Conservation (phyloP, 1,140 invertebrate species). For the Pomacea maculata region DNA sequence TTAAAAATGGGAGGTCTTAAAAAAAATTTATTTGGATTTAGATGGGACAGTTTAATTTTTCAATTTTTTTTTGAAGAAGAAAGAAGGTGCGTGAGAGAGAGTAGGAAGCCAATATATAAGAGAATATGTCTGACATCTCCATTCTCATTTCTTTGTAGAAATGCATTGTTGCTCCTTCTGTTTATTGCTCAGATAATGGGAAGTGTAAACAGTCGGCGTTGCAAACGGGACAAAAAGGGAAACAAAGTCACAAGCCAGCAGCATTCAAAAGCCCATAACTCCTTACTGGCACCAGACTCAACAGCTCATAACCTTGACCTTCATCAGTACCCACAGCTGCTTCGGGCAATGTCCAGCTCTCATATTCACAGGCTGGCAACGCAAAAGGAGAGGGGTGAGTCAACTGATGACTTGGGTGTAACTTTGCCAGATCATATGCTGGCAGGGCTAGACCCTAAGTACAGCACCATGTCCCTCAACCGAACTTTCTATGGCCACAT, state of each 20-base stretch:
- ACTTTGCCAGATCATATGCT: background rate
- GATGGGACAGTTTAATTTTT: too few species aligned
- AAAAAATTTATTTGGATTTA: too few species aligned
- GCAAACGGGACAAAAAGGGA: constrained; percentile 1
- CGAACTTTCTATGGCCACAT: background rate
- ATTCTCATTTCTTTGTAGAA: too few species aligned
- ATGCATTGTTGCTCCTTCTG: background rate
- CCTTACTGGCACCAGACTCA: background rate
- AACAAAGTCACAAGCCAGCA: background rate
- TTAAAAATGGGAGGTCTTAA: too few species aligned
- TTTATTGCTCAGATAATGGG: constrained; percentile 20
- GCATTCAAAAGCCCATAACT: background rate
- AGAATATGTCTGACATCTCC: too few species aligned
- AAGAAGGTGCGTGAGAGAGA: too few species aligned
- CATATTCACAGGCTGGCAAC: background rate
- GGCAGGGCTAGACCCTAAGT: background rate
- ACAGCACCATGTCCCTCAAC: constrained; percentile 18
- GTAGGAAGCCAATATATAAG: too few species aligned
- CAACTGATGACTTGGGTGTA: background rate
- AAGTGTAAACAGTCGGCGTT: constrained; percentile 5
- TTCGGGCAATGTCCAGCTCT: constrained; percentile 3
- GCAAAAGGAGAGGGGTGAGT: background rate
- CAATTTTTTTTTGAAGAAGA: too few species aligned
- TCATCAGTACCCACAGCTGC: background rate
- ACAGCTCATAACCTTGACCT: constrained; percentile 6